Evolutionary conservation across 2,113 vertebrate species (phyloP), one percentile per base, ranked within the genome.

Genomic region (Anthoscopus minutus): DNA sequence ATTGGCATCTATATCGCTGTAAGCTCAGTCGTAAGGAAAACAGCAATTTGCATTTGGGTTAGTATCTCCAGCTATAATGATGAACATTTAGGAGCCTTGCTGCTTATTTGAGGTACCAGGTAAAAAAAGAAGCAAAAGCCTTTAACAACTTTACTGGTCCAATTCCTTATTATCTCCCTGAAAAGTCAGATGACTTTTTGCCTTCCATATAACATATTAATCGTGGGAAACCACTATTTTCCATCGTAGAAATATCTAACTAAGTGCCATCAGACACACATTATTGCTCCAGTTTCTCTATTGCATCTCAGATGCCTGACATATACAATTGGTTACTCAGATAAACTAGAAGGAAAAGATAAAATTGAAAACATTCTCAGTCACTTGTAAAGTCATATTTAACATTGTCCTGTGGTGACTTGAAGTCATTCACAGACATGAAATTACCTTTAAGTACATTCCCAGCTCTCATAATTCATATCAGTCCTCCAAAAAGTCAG

Each of bases 291-390:
- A 24, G 24, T 73, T 97, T 80, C 83, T 95, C 54, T 66, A 45
- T 56, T 51, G 11, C 4, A 69, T 64, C 45, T 93, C 90, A 95
- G 31, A 73, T 78, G 27, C 54, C 70, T 95, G 58, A 25, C 47
- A 94, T 31, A 51, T 30, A 42, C 62, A 73, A 50, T 7, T 73
- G 30, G 44, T 80, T 94, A 91, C 51, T 95, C 7, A 18, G 74
- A 92, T 88, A 96, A 95, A 73, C 60, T 28, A 92, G 53, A 88
- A 51, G 60, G 71, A 67, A 78, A 93, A 86, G 50, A 40, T 37
- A 65, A 78, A 93, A 77, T 3, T 93, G 24, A 81, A 95, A 61
- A 79, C 15, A 42, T 1, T 27, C 14, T 78, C 58, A 88, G 72
- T 60, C 57, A 64, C 57, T 48, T 67, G 70, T 95, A 77, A 94